These are phyloP conservation scores for Ametastegia equiseti DNA, from an alignment of 2,888 invertebrate species.

Conservation along the genomic window DNA sequence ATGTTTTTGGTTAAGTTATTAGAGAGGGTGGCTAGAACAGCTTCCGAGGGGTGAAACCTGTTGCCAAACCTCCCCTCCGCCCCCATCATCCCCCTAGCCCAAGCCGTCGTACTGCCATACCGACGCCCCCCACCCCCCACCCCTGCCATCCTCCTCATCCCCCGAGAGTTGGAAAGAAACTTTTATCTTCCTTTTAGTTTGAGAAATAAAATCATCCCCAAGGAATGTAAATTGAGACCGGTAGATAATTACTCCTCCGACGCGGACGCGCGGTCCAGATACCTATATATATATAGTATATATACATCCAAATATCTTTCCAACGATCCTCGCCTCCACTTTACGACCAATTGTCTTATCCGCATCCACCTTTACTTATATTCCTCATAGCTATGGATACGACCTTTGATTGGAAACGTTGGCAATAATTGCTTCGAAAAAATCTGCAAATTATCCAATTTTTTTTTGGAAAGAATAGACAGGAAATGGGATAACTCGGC, in stretches of 20 bases:
- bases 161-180: conserved; percentile 47
- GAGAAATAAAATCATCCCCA: conserved; percentile 60
- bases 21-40: conserved; percentile 50
- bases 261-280: conserved; percentile 7
- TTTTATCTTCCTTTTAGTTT: conserved; percentile 55
- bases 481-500: too few species aligned
- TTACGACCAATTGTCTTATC: conserved; percentile 22
- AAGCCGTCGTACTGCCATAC: conserved; percentile 44
- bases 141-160: neutral
- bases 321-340: neutral
- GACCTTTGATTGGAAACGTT: neutral
- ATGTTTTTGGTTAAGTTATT: conserved; percentile 71
- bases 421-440: neutral
- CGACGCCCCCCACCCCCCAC: conserved; percentile 46
- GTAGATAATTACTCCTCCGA: conserved; percentile 44
- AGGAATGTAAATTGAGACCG: conserved; percentile 58
- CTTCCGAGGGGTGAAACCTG: conserved; percentile 69
- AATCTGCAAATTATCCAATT: too few species aligned
- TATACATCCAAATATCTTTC: neutral
- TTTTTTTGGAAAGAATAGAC: too few species aligned
- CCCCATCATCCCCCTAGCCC: conserved; percentile 49
- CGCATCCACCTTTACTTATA: neutral
- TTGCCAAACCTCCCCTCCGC: conserved; percentile 67
- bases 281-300: neutral
- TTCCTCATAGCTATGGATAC: neutral